phyloP scores from a whole-genome alignment of 2,888 invertebrate species.

The Epirrita christyi region DNA sequence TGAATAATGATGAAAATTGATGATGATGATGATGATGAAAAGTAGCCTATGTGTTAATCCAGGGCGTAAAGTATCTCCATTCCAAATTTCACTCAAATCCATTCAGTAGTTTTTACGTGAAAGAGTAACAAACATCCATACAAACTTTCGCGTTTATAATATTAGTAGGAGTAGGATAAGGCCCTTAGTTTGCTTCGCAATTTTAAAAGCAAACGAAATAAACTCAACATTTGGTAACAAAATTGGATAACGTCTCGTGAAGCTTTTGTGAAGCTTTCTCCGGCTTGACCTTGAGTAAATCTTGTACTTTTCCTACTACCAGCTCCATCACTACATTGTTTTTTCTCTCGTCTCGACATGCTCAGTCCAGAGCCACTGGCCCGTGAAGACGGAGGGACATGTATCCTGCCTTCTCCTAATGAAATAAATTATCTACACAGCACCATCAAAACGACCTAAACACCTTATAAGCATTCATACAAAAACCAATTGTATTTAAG shows the following conservation, averaged over 20 bases:
- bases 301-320: conserved; percentile 11
- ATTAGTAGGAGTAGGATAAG: too few species aligned
- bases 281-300: conserved; percentile 6
- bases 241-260: background rate
- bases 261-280: background rate
- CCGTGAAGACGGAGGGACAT: conserved; percentile 81
- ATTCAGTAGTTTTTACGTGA: too few species aligned
- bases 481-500: conserved; percentile 34
- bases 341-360: conserved; percentile 76
- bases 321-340: conserved; percentile 53
- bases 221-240: background rate
- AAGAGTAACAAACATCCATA: too few species aligned
- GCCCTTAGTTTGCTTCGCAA: too few species aligned
- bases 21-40: too few species aligned
- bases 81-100: too few species aligned
- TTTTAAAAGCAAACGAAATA: too few species aligned
- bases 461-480: background rate
- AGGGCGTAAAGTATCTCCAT: too few species aligned
- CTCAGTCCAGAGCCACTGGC: conserved; percentile 69
- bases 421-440: conserved; percentile 72
- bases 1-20: too few species aligned
- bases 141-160: too few species aligned
- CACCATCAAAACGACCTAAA: conserved; percentile 46
- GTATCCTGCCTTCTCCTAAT: conserved; percentile 83
- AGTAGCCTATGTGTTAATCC: too few species aligned